Conservation (phyloP, 2,888 invertebrate genomes). For the Synergus gifuensis region DNA sequence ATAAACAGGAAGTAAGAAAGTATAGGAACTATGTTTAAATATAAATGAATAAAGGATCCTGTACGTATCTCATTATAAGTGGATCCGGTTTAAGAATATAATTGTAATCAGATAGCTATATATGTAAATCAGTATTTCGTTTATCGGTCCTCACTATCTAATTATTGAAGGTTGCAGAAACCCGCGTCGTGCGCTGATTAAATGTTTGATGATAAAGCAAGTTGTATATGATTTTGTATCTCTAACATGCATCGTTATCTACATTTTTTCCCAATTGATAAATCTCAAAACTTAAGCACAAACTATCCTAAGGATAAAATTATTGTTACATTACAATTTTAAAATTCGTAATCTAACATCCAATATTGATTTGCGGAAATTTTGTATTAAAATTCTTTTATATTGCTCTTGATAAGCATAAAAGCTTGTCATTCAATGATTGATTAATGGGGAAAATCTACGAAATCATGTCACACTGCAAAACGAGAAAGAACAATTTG, state of each 20-base stretch:
- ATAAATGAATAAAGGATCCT: neutral
- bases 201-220: conserved; percentile 33
- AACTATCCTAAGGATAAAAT: neutral
- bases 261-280: neutral
- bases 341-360: neutral
- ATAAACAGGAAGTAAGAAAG: neutral
- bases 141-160: conserved; percentile 57
- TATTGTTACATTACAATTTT: neutral
- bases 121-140: conserved; percentile 36
- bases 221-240: conserved; percentile 21
- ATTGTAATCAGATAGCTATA: neutral
- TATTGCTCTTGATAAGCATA: neutral
- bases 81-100: neutral
- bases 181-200: conserved; percentile 33
- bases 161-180: conserved; percentile 47
- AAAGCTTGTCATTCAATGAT: neutral
- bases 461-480: neutral
- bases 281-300: neutral
- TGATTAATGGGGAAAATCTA: neutral
- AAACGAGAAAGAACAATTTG: neutral
- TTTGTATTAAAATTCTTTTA: neutral
- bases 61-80: neutral
- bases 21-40: neutral
- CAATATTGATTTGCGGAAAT: neutral
- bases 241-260: neutral